These are phyloP conservation scores for Tetranychus piercei DNA, from an alignment of 2,888 invertebrate species.

Conservation along the genomic window DNA sequence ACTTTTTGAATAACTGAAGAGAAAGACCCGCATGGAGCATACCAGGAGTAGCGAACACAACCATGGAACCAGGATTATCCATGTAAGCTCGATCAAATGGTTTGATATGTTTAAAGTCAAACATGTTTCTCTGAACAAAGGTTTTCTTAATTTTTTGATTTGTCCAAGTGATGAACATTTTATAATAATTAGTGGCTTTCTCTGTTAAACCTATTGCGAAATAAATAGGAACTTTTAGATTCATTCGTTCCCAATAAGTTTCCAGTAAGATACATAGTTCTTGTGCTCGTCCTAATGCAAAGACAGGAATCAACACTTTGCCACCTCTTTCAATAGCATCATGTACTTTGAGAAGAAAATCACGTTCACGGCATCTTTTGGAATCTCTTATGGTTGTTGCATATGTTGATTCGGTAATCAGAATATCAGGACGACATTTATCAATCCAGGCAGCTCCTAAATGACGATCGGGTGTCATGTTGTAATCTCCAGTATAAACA, in stretches of 20 bases:
- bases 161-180: constrained; percentile 99
- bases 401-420: constrained; percentile 96
- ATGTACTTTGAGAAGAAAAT: constrained; percentile 85
- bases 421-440: constrained; percentile 82
- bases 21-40: constrained; percentile 98
- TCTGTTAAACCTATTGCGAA: constrained; percentile 94
- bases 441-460: constrained; percentile 98
- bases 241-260: constrained; percentile 99
- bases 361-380: constrained; percentile 85
- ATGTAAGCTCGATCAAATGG: constrained; percentile 85
- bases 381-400: constrained; percentile 97
- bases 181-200: constrained; percentile 95
- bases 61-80: constrained; percentile 94
- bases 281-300: constrained; percentile 92
- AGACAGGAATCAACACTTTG: constrained; percentile 84
- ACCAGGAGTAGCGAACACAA: constrained; percentile 97
- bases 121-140: constrained; percentile 98
- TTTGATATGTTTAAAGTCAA: constrained; percentile 97
- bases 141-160: constrained; percentile 98
- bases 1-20: constrained; percentile 88
- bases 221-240: constrained; percentile 89
- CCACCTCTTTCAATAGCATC: constrained; percentile 63
- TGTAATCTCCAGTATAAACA: constrained; percentile 97
- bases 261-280: constrained; percentile 94
- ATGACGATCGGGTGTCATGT: constrained; percentile 98